Evolutionary conservation across 2,888 invertebrate species (phyloP).

Genomic region (Lymantria monacha): DNA sequence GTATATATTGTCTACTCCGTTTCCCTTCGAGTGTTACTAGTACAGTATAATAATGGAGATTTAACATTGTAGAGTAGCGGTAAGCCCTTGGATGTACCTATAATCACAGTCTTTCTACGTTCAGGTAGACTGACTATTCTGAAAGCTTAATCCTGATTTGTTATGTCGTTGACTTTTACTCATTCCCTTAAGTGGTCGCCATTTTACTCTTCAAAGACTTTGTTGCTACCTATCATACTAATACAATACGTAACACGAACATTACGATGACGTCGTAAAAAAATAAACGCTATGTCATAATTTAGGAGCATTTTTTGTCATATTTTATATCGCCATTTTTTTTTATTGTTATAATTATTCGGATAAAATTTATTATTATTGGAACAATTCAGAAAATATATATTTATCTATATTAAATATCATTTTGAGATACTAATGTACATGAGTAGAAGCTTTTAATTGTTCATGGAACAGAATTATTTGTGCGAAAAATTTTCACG

Average conservation of each 20-base stretch:
- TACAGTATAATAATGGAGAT: background rate
- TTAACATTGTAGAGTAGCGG: background rate
- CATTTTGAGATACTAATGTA: too few relatives aligned
- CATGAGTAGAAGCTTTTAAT: too few relatives aligned
- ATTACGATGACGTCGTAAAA: constrained; percentile 12
- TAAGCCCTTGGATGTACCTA: constrained; percentile 13
- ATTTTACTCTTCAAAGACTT: constrained; percentile 15
- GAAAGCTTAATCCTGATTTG: constrained; percentile 20
- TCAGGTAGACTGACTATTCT: constrained; percentile 18
- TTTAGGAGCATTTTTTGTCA: background rate
- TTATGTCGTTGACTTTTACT: constrained; percentile 24
- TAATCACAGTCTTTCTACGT: constrained; percentile 14
- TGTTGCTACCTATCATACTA: constrained; percentile 5
- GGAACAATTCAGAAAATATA: too few relatives aligned
- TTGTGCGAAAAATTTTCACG: too few relatives aligned
- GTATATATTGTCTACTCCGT: too few relatives aligned
- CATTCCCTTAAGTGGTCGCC: constrained; percentile 12
- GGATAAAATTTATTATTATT: too few relatives aligned
- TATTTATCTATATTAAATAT: too few relatives aligned
- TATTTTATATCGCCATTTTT: too few relatives aligned
- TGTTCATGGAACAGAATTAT: too few relatives aligned
- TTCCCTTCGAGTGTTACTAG: too few relatives aligned
- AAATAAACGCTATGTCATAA: constrained; percentile 8
- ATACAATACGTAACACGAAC: constrained; percentile 17
- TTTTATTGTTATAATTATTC: too few relatives aligned